These are phyloP conservation scores for Aphidius gifuensis DNA, from an alignment of 1,140 invertebrate genomes.

Conservation along the genomic window DNA sequence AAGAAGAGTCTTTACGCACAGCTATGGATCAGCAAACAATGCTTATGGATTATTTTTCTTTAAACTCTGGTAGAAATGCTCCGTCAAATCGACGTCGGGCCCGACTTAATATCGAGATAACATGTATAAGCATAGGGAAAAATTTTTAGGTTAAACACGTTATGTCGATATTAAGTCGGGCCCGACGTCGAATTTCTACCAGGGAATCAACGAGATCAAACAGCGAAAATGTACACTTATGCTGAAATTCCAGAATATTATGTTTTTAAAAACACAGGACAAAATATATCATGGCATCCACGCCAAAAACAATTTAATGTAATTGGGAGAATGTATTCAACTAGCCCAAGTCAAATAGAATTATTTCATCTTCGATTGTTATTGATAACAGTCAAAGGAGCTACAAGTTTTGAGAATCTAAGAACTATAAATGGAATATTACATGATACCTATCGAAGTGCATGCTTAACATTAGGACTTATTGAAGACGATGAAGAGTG, in stretches of 20 bases:
- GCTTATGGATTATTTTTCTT: constrained; percentile 14
- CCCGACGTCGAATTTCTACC: too few relatives aligned
- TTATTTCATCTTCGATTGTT: constrained; percentile 22
- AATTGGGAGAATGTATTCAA: too few relatives aligned
- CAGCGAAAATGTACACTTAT: constrained; percentile 15
- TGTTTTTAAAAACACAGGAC: too few relatives aligned
- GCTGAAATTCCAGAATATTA: constrained; percentile 19
- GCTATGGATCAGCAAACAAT: constrained; percentile 6
- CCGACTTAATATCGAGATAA: too few relatives aligned
- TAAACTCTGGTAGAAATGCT: too few relatives aligned
- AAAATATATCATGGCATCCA: constrained; percentile 17
- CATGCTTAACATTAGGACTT: constrained; percentile 17
- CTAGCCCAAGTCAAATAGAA: constrained; percentile 25
- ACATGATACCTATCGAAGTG: constrained; percentile 10
- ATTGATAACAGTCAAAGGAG: constrained; percentile 19
- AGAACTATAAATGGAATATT: constrained; percentile 18
- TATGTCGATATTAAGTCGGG: too few relatives aligned
- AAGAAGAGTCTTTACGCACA: constrained; percentile 12
- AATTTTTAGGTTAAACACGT: too few relatives aligned
- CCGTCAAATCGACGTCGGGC: too few relatives aligned
- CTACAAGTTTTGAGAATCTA: constrained; percentile 17
- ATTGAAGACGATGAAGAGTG: constrained; percentile 24
- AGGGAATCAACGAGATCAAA: constrained; percentile 15
- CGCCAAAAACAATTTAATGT: constrained; percentile 19
- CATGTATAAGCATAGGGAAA: too few relatives aligned